Evolutionary conservation across 64 coral and sea anemone species (phyloP).

Genomic region (Pachyseris speciosa): DNA sequence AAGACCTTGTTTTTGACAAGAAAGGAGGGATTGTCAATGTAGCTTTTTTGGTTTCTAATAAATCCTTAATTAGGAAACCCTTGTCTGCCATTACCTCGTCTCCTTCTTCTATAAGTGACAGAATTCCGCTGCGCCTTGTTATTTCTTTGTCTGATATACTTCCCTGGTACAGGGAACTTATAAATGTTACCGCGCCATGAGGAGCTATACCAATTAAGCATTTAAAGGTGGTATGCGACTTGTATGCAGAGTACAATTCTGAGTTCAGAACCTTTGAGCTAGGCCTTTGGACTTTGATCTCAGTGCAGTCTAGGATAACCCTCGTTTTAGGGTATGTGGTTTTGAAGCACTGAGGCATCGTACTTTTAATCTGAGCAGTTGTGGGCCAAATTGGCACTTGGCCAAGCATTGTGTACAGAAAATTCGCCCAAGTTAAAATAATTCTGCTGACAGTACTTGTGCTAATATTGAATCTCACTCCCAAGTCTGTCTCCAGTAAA

Average conservation of each 20-base stretch:
- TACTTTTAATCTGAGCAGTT: slow-evolving; percentile 35
- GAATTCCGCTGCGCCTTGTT: slow-evolving; percentile 22
- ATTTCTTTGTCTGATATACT: slow-evolving; percentile 64
- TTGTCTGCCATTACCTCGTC: slow-evolving; percentile 54
- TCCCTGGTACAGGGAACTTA: slow-evolving; percentile 60
- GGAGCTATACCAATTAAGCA: slow-evolving; percentile 62
- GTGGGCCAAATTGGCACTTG: slow-evolving; percentile 52
- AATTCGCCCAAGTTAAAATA: slow-evolving; percentile 76
- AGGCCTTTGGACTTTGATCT: slow-evolving; percentile 58
- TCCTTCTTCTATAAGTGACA: slow-evolving; percentile 8
- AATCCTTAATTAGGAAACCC: slow-evolving; percentile 43
- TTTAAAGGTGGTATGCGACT: slow-evolving; percentile 69
- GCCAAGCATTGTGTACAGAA: slow-evolving; percentile 65
- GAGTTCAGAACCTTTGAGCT: slow-evolving; percentile 67
- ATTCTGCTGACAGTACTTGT: slow-evolving; percentile 64
- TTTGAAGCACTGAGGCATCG: slow-evolving; percentile 50
- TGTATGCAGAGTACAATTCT: slow-evolving; percentile 60
- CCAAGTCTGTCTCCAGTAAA: slow-evolving; percentile 28
- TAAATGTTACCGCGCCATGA: slow-evolving; percentile 64
- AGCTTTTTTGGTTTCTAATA: too few species aligned
- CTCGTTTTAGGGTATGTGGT: slow-evolving; percentile 39
- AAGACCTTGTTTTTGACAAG: too few species aligned
- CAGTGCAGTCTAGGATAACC: slow-evolving; percentile 48
- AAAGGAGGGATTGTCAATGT: too few species aligned
- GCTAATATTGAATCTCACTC: slow-evolving; percentile 47